Evolutionary conservation across 2,888 invertebrate species (phyloP).

Genomic region (Poecilus cupreus): DNA sequence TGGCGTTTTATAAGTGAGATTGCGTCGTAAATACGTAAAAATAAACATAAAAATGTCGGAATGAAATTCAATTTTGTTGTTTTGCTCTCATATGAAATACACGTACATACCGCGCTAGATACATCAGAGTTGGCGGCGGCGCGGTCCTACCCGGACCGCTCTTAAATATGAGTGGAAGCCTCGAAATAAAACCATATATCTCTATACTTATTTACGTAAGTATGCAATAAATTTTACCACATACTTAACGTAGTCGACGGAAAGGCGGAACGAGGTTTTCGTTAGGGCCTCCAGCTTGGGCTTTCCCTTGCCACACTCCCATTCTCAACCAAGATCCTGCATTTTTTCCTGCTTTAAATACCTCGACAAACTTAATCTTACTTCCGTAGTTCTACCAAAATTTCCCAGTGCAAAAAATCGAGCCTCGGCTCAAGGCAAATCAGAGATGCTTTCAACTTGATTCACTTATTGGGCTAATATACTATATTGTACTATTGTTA

Average conservation of each 20-base stretch:
- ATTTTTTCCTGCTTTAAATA: neutral
- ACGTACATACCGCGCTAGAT: conserved; percentile 14
- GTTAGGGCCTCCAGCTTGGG: no score
- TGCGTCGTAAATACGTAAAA: conserved; percentile 51
- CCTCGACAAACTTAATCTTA: neutral
- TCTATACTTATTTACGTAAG: conserved; percentile 57
- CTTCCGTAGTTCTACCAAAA: no score
- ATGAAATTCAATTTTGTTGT: conserved; percentile 56
- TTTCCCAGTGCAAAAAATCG: no score
- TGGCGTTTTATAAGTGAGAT: conserved; percentile 48
- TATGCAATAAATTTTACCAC: conserved; percentile 56
- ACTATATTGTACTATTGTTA: no score
- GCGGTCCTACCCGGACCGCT: neutral
- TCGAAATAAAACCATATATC: conserved; percentile 55
- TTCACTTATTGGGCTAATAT: no score
- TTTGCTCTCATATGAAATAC: conserved; percentile 1
- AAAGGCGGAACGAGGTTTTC: neutral
- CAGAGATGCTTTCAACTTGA: no score
- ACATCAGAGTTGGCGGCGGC: neutral
- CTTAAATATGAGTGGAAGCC: conserved; percentile 44
- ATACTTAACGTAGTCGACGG: conserved; percentile 47
- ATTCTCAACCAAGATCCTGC: neutral
- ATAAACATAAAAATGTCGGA: conserved; percentile 53
- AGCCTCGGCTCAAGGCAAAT: no score
- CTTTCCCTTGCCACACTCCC: no score